Evolutionary conservation across 2,113 vertebrate species (phyloP).

Genomic region (Lepus timidus): DNA sequence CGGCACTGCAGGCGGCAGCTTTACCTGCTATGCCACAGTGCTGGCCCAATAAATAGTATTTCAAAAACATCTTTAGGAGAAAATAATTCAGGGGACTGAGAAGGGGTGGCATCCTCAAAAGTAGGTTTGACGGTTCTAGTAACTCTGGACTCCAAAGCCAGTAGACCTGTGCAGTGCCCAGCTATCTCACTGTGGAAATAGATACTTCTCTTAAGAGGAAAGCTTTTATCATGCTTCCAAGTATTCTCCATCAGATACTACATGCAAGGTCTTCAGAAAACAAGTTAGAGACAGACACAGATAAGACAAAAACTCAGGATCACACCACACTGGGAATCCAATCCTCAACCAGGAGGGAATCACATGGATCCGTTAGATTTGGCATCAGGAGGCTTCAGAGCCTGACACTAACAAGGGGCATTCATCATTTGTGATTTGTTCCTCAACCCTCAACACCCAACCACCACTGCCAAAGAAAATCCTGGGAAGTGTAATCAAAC

Average conservation of each 20-base stretch:
- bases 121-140: neutral
- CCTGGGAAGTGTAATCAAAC: neutral
- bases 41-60: neutral
- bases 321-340: no score
- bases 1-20: no score
- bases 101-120: neutral
- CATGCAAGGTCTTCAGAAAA: neutral
- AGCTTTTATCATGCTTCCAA: neutral
- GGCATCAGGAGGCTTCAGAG: neutral
- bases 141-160: neutral
- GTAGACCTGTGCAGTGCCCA: neutral
- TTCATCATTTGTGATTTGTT: neutral
- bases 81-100: neutral
- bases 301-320: neutral
- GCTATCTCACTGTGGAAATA: neutral
- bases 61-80: conserved; percentile 4
- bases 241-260: neutral
- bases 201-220: neutral
- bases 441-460: neutral
- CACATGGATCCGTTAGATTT: neutral
- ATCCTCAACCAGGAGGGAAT: neutral
- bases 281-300: neutral
- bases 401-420: neutral
- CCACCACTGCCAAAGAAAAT: neutral
- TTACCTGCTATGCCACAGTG: no score